Percentiles rank a stretch among this genome's conserved stretches.
phyloP scores from a whole-genome alignment of 2,888 invertebrate genomes.

The Leucozona laternaria region DNA sequence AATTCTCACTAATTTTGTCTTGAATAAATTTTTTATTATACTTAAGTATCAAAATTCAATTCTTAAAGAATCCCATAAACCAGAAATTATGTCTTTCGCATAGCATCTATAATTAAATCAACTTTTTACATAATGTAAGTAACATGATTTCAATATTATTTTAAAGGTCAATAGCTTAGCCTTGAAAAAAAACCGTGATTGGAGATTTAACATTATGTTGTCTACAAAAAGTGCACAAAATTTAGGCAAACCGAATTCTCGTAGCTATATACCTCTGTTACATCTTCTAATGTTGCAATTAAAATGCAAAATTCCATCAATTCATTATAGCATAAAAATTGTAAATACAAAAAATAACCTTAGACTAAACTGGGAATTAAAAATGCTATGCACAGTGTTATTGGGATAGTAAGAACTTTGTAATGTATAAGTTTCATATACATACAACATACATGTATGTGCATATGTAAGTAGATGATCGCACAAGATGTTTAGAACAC shows the following conservation, averaged over 20 bases:
- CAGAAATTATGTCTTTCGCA: constrained; percentile 9
- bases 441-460: no score
- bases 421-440: not conserved
- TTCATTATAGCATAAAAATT: not conserved
- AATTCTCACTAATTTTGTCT: not conserved
- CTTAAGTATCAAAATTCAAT: not conserved
- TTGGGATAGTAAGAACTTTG: not conserved
- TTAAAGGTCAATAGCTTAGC: constrained; percentile 45
- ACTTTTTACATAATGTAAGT: constrained; percentile 26
- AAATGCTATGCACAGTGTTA: not conserved
- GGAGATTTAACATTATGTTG: constrained; percentile 29
- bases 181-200: constrained; percentile 56
- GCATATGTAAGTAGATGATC: not conserved
- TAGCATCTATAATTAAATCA: constrained; percentile 3
- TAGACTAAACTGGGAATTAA: not conserved
- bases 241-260: not conserved
- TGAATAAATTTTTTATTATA: not conserved
- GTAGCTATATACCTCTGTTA: not conserved
- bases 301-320: not conserved
- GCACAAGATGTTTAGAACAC: not conserved
- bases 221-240: not conserved
- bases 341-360: not conserved
- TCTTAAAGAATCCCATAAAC: not conserved
- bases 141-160: constrained; percentile 46
- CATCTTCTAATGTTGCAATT: not conserved